These are phyloP conservation scores for Andrena chrysosceles DNA, from an alignment of 2,888 invertebrate genomes.

Conservation along the genomic window DNA sequence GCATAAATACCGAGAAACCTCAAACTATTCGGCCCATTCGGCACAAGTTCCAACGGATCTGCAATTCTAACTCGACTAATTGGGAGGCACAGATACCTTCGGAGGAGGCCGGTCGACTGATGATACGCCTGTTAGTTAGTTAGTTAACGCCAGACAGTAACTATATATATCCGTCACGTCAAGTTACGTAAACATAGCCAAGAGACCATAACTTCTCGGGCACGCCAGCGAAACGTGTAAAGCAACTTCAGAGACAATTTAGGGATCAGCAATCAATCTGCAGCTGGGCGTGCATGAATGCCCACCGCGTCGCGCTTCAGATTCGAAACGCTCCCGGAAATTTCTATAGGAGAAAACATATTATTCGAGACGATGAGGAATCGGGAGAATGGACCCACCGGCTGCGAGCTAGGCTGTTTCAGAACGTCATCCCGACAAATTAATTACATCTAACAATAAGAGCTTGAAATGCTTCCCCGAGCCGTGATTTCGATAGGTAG, in stretches of 20 bases:
- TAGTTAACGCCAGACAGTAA: constrained; percentile 68
- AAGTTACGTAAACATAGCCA: constrained; percentile 68
- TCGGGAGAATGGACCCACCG: background rate
- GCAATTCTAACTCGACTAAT: constrained; percentile 78
- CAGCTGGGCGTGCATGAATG: constrained; percentile 61
- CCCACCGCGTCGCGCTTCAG: constrained; percentile 31
- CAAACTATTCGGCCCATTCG: constrained; percentile 33
- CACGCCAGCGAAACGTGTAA: constrained; percentile 57
- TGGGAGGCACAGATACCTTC: constrained; percentile 70
- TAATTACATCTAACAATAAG: constrained; percentile 9
- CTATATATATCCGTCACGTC: constrained; percentile 68
- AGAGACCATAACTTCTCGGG: constrained; percentile 65
- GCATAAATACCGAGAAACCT: constrained; percentile 22
- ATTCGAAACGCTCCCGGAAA: constrained; percentile 35
- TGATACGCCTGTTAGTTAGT: constrained; percentile 72
- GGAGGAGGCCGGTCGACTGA: constrained; percentile 61
- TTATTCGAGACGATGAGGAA: background rate
- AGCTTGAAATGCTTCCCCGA: background rate
- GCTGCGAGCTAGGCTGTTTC: background rate
- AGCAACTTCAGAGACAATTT: constrained; percentile 70
- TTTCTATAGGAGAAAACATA: constrained; percentile 29
- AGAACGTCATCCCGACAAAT: background rate
- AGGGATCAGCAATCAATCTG: constrained; percentile 71
- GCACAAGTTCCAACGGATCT: constrained; percentile 65
- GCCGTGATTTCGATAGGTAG: background rate